Base-by-base conservation (phyloP, 2,888 invertebrate species). In the Notodonta dromedarius region DNA sequence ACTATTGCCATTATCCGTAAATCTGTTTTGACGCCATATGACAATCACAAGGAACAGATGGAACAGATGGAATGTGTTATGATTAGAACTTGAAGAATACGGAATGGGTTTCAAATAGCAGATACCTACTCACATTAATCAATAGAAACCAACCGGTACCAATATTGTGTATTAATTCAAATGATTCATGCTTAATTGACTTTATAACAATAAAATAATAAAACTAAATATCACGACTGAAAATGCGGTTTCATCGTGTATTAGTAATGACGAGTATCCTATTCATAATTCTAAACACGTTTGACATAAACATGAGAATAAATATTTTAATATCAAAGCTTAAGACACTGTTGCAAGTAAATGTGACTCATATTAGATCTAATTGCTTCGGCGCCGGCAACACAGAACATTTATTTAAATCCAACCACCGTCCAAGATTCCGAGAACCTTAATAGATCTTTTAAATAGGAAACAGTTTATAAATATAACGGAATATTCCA, bases 301-400 rank as follows among this genome's bases (percentile, higher is more conserved):
- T n/a, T 48, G 48, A n/a, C n/a, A 9, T 24, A 6, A 11, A 24
- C 7, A 13, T 35, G n/a, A n/a, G 32, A 53, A 0, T 32, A 35
- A 35, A 13, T 6, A 16, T 13, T 32, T 9, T 39, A 32, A 13
- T 53, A 32, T 11, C 53, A 35, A 35, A 52, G 52, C 7, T 14
- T 5, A 53, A 53, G 13, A 44, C 44, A 56, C 40, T 7, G 16
- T 56, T 24, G 56, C n/a, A 39, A 44, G 56, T 44, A 39, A 24
- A 56, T 44, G 56, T 76, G 75, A 72, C 76, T 76, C 74, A 74
- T 70, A 74, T 73, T 24, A 68, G 73, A 81, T 77, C 80, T 83
- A 84, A 85, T 85, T 85, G 80, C 81, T 60, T 11, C 63, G 84
- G 84, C 85, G 84, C 85, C 85, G 70, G 59, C 65, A 66, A 69